Conservation (phyloP, 2,113 vertebrate genomes). For the Tyto alba region DNA sequence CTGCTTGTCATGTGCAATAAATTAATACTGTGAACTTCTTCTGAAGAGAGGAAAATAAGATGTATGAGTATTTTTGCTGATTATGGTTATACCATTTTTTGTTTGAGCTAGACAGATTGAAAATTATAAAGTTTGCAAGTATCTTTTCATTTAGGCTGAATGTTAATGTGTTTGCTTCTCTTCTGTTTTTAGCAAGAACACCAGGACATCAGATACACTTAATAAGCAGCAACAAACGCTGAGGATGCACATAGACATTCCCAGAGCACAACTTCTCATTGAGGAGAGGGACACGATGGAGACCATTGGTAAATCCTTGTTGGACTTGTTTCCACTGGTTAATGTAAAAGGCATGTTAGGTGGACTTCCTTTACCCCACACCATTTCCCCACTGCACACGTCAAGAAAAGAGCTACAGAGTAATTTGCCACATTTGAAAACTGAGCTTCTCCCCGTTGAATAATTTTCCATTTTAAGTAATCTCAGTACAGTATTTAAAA, state of each 20-base stretch:
- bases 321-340: not conserved
- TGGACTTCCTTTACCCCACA: not conserved
- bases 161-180: not conserved
- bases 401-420: not conserved
- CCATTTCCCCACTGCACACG: not conserved
- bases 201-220: constrained; percentile 91
- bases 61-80: not conserved
- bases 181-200: constrained; percentile 87
- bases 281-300: constrained; percentile 99
- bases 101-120: not conserved
- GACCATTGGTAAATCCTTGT: constrained; percentile 85
- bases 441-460: not conserved
- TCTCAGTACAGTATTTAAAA: not conserved
- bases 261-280: constrained; percentile 96
- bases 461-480: not conserved
- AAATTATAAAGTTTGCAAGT: not conserved
- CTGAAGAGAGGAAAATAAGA: not conserved
- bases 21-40: not conserved
- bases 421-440: not conserved
- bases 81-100: not conserved
- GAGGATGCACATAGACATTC: constrained; percentile 98
- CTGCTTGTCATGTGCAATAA: not conserved
- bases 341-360: not conserved
- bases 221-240: constrained; percentile 97
- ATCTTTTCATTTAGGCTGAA: not conserved